phyloP scores from a whole-genome alignment of 2,797 vertebrate genomes.

The Dipus sagitta region DNA sequence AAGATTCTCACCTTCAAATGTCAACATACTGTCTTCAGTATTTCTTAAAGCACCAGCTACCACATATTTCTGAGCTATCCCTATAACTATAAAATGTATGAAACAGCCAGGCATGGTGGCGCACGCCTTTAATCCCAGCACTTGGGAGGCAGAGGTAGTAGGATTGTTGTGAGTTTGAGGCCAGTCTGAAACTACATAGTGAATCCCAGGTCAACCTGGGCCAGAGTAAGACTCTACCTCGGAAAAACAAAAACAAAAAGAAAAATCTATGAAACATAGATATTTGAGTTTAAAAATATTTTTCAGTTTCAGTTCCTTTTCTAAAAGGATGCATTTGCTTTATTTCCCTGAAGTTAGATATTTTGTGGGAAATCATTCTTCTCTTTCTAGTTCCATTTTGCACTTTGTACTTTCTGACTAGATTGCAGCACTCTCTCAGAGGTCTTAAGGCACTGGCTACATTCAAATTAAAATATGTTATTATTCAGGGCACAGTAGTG shows the following conservation, averaged over 20 bases:
- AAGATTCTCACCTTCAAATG: neutral
- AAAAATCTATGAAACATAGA: too few species aligned
- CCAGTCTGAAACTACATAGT: too few species aligned
- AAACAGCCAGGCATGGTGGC: neutral
- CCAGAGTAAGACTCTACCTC: too few species aligned
- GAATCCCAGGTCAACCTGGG: too few species aligned
- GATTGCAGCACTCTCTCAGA: neutral
- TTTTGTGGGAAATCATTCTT: neutral
- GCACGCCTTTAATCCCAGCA: too few species aligned
- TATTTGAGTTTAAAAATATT: neutral
- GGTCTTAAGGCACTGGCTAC: neutral
- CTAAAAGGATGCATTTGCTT: neutral
- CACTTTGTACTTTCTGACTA: conserved; percentile 13
- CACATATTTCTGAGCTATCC: neutral
- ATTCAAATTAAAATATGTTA: conserved; percentile 35
- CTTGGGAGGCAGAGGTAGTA: too few species aligned
- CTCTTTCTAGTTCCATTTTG: conserved; percentile 9
- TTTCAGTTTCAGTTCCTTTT: neutral
- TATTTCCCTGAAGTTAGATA: neutral
- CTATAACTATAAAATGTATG: neutral
- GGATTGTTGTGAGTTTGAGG: too few species aligned
- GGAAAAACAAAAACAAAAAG: neutral
- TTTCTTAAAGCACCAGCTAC: neutral
- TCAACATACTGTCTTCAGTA: neutral
- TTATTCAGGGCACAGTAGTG: conserved; percentile 19